Base-by-base conservation (phyloP, 2,888 invertebrate genomes). In the Athetis lepigone region DNA sequence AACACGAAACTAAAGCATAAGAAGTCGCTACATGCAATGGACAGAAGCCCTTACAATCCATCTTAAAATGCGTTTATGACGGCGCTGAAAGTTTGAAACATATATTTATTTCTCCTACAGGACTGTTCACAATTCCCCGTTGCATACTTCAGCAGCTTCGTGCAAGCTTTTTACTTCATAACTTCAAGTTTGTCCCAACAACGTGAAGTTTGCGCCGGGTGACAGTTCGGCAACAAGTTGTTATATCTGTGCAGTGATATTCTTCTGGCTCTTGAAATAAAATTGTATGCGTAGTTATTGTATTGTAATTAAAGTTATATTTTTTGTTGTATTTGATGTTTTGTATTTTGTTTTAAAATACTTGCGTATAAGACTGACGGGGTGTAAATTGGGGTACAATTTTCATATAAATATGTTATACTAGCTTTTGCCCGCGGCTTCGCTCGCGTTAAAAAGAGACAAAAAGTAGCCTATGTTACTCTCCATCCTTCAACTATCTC, bases 31-130 rank as follows among this genome's bases (percentile, higher is more conserved):
- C 7, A 33, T 11, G 4, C 16, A 43, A 18, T 66, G 23, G 18
- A 37, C 2, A 37, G 7, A 8, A 11, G 0, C 16, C 55, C 19
- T 54, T 43, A 27, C 25, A 37, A 39, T 13, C 37, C 11, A 23
- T 55, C 39, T 55, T 29, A 51, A 60, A 60, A 60, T 49, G 37
- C 70, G 57, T 63, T 73, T 60, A 70, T 74, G 74, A 62, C 52
- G 40, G 37, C 45, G 40, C 45, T 36, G 18, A 23, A 66, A 79
- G 42, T 77, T 59, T 57, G 55, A 42, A 75, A 75, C 67, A 68
- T 70, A 39, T 75, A 75, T 75, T 75, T 78, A 78, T 75, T 62
- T 68, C 68, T 61, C 75, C 65, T 43, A n/a, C 8, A 23, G 59
- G 62, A 59, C 51, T 43, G 46, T 70, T 77, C 62, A 63, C 60